phyloP scores from a whole-genome alignment of 1,140 invertebrate species.

The Drosophila repletoides region DNA sequence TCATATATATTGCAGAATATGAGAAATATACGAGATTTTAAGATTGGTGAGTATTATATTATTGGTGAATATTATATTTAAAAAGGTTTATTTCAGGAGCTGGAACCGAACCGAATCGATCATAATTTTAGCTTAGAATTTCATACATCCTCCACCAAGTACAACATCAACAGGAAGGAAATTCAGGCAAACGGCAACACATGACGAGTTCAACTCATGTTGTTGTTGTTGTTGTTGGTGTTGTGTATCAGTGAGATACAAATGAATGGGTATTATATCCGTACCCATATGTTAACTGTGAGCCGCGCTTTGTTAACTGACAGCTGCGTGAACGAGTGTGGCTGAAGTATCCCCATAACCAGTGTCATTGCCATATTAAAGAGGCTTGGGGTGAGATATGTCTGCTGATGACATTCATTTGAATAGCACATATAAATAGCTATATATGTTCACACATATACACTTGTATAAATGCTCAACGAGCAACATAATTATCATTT shows the following conservation, averaged over 20 bases:
- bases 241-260: conserved; percentile 5
- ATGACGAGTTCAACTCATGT: conserved; percentile 58
- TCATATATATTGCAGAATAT: no score
- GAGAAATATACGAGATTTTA: no score
- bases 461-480: conserved; percentile 44
- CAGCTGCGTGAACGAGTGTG: conserved; percentile 60
- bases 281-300: conserved; percentile 13
- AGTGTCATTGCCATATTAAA: conserved; percentile 17
- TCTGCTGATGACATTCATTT: conserved; percentile 71
- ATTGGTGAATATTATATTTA: no score
- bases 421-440: conserved; percentile 18
- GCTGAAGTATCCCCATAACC: conserved; percentile 38
- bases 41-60: no score
- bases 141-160: conserved; percentile 21
- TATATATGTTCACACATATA: background rate
- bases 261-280: conserved; percentile 9
- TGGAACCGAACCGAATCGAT: no score
- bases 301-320: conserved; percentile 51
- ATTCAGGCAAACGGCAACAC: conserved; percentile 38
- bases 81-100: no score
- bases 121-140: background rate
- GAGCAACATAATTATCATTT: conserved; percentile 65
- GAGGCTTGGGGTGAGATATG: conserved; percentile 38
- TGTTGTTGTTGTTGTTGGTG: background rate
- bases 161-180: conserved; percentile 20